Base-by-base conservation (phyloP, 2,113 vertebrate species). In the Microcebus ravelobensis region DNA sequence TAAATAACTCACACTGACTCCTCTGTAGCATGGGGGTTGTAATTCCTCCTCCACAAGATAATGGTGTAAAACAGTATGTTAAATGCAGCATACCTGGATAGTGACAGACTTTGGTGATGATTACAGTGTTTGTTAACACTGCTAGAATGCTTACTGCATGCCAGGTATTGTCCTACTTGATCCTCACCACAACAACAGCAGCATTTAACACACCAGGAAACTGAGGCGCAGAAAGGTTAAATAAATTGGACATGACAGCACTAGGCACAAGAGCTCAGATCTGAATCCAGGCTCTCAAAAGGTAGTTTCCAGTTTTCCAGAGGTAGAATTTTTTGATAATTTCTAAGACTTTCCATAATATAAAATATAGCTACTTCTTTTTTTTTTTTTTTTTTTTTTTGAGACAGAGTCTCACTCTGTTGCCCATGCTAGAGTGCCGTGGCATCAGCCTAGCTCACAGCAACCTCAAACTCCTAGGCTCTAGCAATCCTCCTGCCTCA, bases 111-210 rank as follows among this genome's bases (percentile, higher is more conserved):
- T 21, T 3, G 45, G 10, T 15, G 50, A 65, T 34, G n/a, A 4
- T 7, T 0, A 34, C 15, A 14, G 12, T 27, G 7, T 34, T 39
- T 45, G n/a, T 39, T 17, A 23, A 10, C 18, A 2, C 27, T 31
- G 50, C 20, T 8, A 9, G n/a, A 59, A 42, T 31, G 27, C 42
- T 84, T 55, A 25, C 25, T 36, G 0, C 9, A 27, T 29, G 1
- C 42, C 48, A 23, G 45, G 18, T 34, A 1, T 42, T 8, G 67
- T 67, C 85, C 29, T 45, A 10, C 17, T 45, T 21, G 9, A 39
- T 23, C 21, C 10, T 57, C 4, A 0, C 17, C 29, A 3, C 2
- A 5, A 4, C 2, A 4, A 0, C n/a, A 15, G 5, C 13, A 55
- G 48, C 27, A 15, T 65, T 73, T 71, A 34, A 25, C 2, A n/a